Evolutionary conservation across 2,888 invertebrate genomes (phyloP).

Genomic region (Volucella zonaria): DNA sequence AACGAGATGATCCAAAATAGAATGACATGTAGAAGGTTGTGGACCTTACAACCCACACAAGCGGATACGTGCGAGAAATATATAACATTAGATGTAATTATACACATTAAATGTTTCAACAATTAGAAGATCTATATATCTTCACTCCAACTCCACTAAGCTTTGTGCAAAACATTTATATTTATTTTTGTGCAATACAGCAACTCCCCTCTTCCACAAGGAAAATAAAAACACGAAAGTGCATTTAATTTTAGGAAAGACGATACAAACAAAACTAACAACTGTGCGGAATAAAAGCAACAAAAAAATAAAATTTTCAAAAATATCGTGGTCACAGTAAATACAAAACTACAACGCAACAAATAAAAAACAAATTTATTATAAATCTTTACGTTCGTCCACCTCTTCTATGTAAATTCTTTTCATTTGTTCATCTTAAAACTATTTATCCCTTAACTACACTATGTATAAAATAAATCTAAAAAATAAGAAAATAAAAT

Average conservation of each 20-base stretch:
- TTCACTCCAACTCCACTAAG: too few relatives aligned
- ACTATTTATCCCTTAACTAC: slow-evolving; percentile 15
- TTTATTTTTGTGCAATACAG: neutral
- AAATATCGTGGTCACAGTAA: slow-evolving; percentile 14
- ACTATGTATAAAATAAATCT: slow-evolving; percentile 48
- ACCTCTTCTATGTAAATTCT: neutral
- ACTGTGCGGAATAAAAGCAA: slow-evolving; percentile 28
- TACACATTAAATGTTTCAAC: too few relatives aligned
- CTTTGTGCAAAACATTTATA: too few relatives aligned
- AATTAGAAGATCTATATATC: too few relatives aligned
- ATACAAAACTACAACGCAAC: slow-evolving; percentile 65
- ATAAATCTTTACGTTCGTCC: neutral
- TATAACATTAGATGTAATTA: too few relatives aligned
- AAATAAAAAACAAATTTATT: slow-evolving; percentile 64
- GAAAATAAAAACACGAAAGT: slow-evolving; percentile 23
- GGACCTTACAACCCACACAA: too few relatives aligned
- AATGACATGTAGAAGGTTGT: too few relatives aligned
- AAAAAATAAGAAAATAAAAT: slow-evolving; percentile 25
- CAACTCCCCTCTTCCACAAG: neutral
- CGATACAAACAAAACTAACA: slow-evolving; percentile 1
- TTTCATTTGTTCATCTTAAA: slow-evolving; percentile 27
- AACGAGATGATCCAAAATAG: too few relatives aligned
- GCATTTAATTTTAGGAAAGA: slow-evolving; percentile 31
- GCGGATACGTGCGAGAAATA: too few relatives aligned
- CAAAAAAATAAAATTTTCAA: slow-evolving; percentile 6